Percentiles rank a stretch among this genome's conserved stretches.
phyloP scores from a whole-genome alignment of 1,140 invertebrate genomes.

The Latrodectus geometricus region DNA sequence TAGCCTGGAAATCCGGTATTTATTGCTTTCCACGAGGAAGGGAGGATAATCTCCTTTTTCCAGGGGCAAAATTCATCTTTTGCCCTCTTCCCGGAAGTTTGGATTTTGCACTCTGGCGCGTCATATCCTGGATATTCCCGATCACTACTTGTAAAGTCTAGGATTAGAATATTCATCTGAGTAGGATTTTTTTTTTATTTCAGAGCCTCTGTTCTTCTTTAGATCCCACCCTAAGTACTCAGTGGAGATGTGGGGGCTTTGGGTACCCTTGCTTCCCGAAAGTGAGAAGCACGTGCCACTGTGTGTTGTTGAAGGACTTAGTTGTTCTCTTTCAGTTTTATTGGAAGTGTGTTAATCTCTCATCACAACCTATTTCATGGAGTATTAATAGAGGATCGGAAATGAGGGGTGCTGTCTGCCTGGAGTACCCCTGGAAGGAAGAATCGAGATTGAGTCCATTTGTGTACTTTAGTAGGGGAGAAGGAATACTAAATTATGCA shows the following conservation, averaged over 20 bases:
- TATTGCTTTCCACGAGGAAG: constrained; percentile 50
- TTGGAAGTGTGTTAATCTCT: background rate
- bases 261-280: background rate
- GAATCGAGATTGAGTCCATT: background rate
- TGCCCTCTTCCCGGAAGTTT: constrained; percentile 46
- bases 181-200: constrained; percentile 18
- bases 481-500: too few relatives aligned
- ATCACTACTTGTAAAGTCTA: constrained; percentile 33
- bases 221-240: background rate
- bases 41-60: constrained; percentile 41
- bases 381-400: background rate
- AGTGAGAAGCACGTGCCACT: constrained; percentile 29
- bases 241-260: background rate
- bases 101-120: constrained; percentile 50
- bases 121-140: constrained; percentile 32
- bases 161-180: constrained; percentile 53
- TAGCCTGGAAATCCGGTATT: constrained; percentile 41
- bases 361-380: background rate
- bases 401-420: background rate
- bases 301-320: constrained; percentile 1
- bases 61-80: constrained; percentile 21
- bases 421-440: background rate
- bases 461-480: background rate
- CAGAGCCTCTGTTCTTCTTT: background rate
- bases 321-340: constrained; percentile 4